phyloP scores from a whole-genome alignment of 1,140 invertebrate species.

The Ceratina calcarata region DNA sequence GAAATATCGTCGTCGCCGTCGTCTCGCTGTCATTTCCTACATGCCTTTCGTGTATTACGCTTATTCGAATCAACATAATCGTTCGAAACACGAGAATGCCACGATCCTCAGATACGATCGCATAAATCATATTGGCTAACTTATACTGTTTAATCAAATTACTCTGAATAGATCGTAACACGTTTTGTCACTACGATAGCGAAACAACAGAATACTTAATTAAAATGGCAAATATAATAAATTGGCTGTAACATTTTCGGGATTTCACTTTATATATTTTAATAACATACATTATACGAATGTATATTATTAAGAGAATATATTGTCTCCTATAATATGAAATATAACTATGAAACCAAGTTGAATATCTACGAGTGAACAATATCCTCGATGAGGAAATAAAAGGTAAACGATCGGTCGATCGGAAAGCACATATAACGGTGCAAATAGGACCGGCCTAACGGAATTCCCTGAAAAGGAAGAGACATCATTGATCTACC shows the following conservation, averaged over 20 bases:
- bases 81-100: not conserved
- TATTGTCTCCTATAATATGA: too few relatives aligned
- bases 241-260: too few relatives aligned
- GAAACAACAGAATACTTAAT: too few relatives aligned
- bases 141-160: conserved; percentile 1
- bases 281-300: too few relatives aligned
- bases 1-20: conserved; percentile 3
- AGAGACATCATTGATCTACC: not conserved
- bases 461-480: conserved; percentile 4
- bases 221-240: too few relatives aligned
- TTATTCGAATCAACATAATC: conserved; percentile 18
- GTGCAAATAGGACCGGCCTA: not conserved
- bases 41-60: not conserved
- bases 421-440: not conserved
- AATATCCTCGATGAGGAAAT: not conserved
- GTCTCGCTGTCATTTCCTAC: not conserved
- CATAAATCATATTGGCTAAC: not conserved
- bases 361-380: too few relatives aligned
- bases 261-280: too few relatives aligned
- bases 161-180: not conserved
- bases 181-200: too few relatives aligned
- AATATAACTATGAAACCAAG: too few relatives aligned
- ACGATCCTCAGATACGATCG: too few relatives aligned
- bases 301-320: too few relatives aligned
- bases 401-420: not conserved